These are phyloP conservation scores for Diplolepis rosae DNA, from an alignment of 2,888 invertebrate genomes.

Conservation along the genomic window DNA sequence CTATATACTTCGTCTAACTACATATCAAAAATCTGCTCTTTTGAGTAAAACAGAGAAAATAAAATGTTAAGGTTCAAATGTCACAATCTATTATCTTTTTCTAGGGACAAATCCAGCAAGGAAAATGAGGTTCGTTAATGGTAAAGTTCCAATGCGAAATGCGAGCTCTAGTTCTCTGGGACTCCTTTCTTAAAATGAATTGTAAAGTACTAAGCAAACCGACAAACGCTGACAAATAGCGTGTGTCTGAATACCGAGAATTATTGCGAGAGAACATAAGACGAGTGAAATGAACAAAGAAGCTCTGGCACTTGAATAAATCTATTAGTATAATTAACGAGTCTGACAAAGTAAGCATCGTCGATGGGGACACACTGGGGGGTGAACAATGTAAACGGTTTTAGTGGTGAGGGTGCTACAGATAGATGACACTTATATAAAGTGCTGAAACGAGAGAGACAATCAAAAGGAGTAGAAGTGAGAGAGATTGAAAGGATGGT, in stretches of 20 bases:
- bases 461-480: background rate
- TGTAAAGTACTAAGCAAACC: constrained; percentile 20
- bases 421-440: constrained; percentile 22
- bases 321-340: constrained; percentile 31
- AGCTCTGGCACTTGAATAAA: constrained; percentile 27
- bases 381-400: constrained; percentile 21
- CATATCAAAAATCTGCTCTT: too few species aligned
- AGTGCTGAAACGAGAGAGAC: background rate
- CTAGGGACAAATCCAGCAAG: too few species aligned
- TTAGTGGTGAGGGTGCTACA: constrained; percentile 4
- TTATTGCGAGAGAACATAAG: constrained; percentile 25
- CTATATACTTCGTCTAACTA: too few species aligned
- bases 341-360: constrained; percentile 18
- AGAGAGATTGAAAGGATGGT: background rate
- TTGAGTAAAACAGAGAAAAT: too few species aligned
- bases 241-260: constrained; percentile 18
- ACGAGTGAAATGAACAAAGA: constrained; percentile 18
- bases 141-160: background rate
- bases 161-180: background rate
- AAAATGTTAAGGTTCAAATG: too few species aligned
- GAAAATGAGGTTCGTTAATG: constrained; percentile 21
- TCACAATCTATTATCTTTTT: too few species aligned
- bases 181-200: constrained; percentile 11
- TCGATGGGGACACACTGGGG: background rate
- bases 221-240: constrained; percentile 29